phyloP scores from a whole-genome alignment of 2,797 vertebrate species.

The Corythornis leucogaster region DNA sequence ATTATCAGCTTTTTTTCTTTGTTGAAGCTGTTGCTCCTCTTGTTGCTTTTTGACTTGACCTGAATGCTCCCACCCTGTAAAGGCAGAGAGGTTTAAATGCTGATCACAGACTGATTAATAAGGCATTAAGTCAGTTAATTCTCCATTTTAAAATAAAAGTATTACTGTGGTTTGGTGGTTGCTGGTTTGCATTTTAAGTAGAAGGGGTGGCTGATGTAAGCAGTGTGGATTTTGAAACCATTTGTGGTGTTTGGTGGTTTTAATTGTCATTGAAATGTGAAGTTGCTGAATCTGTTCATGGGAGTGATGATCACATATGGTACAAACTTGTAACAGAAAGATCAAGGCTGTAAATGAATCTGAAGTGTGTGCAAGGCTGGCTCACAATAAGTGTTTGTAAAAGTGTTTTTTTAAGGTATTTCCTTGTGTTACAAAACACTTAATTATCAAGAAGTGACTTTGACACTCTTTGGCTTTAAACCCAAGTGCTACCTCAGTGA shows the following conservation, averaged over 20 bases:
- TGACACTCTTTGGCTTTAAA: not conserved
- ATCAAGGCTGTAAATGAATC: not conserved
- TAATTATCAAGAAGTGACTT: not conserved
- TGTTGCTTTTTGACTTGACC: conserved; percentile 24
- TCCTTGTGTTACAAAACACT: not conserved
- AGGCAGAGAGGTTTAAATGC: not conserved
- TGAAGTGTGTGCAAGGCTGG: not conserved
- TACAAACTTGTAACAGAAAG: not conserved
- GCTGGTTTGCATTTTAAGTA: not conserved
- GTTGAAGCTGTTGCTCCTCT: not conserved
- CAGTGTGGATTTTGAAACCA: not conserved
- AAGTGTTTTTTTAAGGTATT: not conserved
- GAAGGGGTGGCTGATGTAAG: not conserved
- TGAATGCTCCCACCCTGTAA: not conserved
- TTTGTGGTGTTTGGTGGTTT: not conserved
- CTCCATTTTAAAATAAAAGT: conserved; percentile 16
- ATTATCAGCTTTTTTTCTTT: not conserved
- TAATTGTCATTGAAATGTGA: not conserved
- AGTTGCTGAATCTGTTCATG: not conserved
- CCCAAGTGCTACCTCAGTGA: not conserved
- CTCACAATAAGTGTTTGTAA: not conserved
- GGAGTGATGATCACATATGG: not conserved
- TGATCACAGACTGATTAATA: not conserved
- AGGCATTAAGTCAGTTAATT: conserved; percentile 33
- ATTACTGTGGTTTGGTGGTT: not conserved